These are phyloP conservation scores for Sebastes reedi DNA, from an alignment of 2,797 vertebrate genomes.

Conservation along the genomic window DNA sequence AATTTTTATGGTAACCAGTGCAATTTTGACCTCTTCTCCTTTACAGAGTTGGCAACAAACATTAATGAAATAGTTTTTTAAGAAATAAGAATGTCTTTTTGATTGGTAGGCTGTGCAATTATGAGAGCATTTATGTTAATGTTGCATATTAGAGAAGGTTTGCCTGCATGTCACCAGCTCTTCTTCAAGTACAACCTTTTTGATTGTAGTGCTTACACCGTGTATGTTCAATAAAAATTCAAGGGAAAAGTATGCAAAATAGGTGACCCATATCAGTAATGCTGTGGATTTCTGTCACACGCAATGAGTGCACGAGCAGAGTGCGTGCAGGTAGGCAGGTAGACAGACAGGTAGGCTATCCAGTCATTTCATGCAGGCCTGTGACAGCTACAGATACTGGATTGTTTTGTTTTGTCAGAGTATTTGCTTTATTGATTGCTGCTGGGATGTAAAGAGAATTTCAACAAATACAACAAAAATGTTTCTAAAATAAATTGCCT, in stretches of 20 bases:
- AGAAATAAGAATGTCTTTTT: background rate
- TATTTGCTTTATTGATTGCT: too few relatives aligned
- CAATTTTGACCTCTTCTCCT: background rate
- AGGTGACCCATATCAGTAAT: background rate
- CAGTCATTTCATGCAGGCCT: too few relatives aligned
- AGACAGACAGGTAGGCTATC: too few relatives aligned
- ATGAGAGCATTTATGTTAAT: background rate
- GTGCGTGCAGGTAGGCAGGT: accelerated
- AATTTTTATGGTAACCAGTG: background rate
- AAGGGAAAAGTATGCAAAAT: background rate
- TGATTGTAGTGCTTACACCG: background rate
- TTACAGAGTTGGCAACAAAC: background rate
- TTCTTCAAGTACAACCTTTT: background rate
- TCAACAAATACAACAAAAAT: too few relatives aligned
- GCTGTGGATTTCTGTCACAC: background rate
- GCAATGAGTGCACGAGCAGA: too few relatives aligned
- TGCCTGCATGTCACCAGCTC: background rate
- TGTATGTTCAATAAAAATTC: background rate
- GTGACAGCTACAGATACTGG: too few relatives aligned
- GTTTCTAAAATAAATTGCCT: too few relatives aligned
- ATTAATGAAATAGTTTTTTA: background rate
- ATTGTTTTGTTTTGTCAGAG: too few relatives aligned
- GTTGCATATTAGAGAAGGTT: background rate
- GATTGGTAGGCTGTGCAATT: background rate
- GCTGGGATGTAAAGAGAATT: too few relatives aligned